Evolutionary conservation across 2,888 invertebrate genomes (phyloP), one percentile per base, ranked within the genome.

Genomic region (Pilophorus perplexus): DNA sequence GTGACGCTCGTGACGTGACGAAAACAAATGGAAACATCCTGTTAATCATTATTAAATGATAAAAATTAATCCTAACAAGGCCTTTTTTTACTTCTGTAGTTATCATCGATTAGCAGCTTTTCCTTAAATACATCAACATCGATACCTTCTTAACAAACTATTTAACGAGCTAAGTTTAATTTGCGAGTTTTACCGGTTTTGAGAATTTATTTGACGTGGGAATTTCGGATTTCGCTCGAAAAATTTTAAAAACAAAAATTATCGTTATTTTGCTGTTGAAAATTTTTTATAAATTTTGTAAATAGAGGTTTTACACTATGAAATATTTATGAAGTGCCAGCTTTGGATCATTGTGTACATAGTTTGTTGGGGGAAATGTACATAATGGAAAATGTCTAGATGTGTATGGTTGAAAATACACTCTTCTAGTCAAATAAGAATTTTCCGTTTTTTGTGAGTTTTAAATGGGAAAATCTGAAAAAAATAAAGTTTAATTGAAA

Each of bases 341-440:
- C 25, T 16, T 25, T 59, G 59, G 42, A 42, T 59, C 23, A 33
- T 55, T 38, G 22, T 59, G 42, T 40, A 59, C 16, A 59, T 40
- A 59, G 25, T 14, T 18, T 59, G 14, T 59, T 57, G 10, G 28
- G 52, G 28, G 52, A 28, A 52, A 28, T 52, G 52, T 52, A 59
- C 42, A 59, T 59, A 57, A 55, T 20, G 20, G n/a, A 59, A 42
- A 22, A 42, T 59, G 59, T 59, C 40, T 59, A 22, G 22, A 25
- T 22, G 59, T 23, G 59, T 59, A 40, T 59, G n/a, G n/a, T n/a
- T n/a, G n/a, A 25, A 25, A 42, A n/a, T 42, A 59, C 42, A 59
- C 59, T 59, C 59, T 40, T 59, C 59, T 59, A 59, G 59, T 59
- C 59, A 59, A 55, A 59, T 42, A 42, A 23, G 42, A 25, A 40